Evolutionary conservation across 2,113 vertebrate species (phyloP).

Genomic region (Sander vitreus): DNA sequence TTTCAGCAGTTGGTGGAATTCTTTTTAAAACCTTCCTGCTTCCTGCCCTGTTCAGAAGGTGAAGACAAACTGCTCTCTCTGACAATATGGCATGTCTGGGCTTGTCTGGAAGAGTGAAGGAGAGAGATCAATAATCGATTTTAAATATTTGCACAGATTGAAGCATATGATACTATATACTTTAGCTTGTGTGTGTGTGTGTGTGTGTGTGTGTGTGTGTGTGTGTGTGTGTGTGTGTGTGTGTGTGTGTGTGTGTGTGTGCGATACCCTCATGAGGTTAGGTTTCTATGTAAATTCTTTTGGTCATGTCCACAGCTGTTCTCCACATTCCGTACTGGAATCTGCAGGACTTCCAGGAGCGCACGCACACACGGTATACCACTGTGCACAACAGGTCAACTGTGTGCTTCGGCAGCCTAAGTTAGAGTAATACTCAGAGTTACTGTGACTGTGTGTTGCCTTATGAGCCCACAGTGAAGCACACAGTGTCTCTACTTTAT

Average conservation of each 20-base stretch:
- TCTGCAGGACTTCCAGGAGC: constrained; percentile 54
- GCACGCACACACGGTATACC: constrained; percentile 1
- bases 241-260: background rate
- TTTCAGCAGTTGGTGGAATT: background rate
- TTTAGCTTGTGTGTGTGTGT: constrained; percentile 4
- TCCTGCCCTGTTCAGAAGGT: background rate
- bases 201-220: background rate
- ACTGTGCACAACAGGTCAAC: constrained; percentile 21
- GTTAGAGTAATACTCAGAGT: constrained; percentile 15
- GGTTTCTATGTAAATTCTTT: constrained; percentile 66
- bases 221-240: background rate
- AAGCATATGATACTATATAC: no score
- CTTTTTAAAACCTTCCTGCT: background rate
- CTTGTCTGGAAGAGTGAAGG: constrained; percentile 19
- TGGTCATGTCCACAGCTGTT: constrained; percentile 72
- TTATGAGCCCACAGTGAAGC: background rate
- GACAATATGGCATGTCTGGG: constrained; percentile 13
- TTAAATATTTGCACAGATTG: constrained; percentile 22
- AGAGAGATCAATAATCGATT: background rate
- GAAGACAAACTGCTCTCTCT: background rate
- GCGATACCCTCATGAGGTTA: constrained; percentile 22
- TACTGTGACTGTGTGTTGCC: background rate
- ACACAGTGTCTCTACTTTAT: background rate
- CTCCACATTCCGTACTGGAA: constrained; percentile 67
- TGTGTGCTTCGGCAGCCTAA: constrained; percentile 13